These are phyloP conservation scores for cattle (Bos taurus) DNA, from an alignment of 2,113 vertebrate species.

Conservation along the genomic window ARS-UCD2.0 NC_037348.1:13924501-13925000, in stretches of 20 bases:
- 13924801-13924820: neutral
- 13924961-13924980: neutral
- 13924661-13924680: neutral
- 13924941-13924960: neutral
- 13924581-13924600: neutral
- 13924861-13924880: neutral
- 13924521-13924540: neutral
- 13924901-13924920: neutral
- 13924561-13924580: neutral
- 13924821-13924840: neutral
- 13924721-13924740: neutral
- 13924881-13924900: neutral
- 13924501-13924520: neutral
- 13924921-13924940: neutral
- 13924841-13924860: neutral
- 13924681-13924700: neutral
- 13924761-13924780: neutral
- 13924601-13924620: neutral
- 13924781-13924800: neutral
- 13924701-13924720: neutral
- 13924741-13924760: neutral
- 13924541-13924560: fast-evolving
- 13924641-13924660: neutral
- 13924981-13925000: neutral
- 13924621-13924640: neutral